Base-by-base conservation (phyloP, 1,140 invertebrate species). In the Drosophila ananassae region DNA sequence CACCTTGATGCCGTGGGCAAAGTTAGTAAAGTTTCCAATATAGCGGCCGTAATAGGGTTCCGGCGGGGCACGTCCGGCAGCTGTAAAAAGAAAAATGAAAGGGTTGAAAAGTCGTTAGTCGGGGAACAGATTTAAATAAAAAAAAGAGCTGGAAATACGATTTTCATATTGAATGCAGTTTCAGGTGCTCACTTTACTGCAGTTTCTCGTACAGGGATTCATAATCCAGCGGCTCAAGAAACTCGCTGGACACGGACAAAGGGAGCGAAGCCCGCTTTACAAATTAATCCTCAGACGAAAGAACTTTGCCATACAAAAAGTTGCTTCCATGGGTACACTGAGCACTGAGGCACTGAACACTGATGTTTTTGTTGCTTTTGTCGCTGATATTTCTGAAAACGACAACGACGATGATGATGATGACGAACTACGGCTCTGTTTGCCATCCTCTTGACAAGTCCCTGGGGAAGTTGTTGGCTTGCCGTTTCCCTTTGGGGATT, bases 31-130 rank as follows among this genome's bases (percentile, higher is more conserved):
- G 44, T 85, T 92, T 67, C 97, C 97, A 25, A 98, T 96, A 12
- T 93, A 91, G 39, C 95, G 94, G 8, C 97, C 97, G 81, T 96
- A 97, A 90, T 97, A 96, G 8, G 94, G 95, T 81, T 95, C 94
- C 4, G 93, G 93, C 44, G 93, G 93, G 59, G 92, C 91, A 7
- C 87, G 79, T 34, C 89, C 80, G 21, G 78, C 73, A 56, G 69
- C 89, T 91, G 71, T 2, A 59, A 67, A 39, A 6, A 41, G 0
- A n/a, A 37, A 37, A 24, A 17, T 37, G 30, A 39, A 13, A 22
- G 44, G 32, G 21, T 48, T 57, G 21, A 7, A 13, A 44, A 9
- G 10, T 52, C 21, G 44, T 62, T 54, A 77, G 57, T 52, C 25
- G 34, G 17, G 41, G n/a, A 39, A 21, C 22, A 56, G 12, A 59